phyloP scores from a whole-genome alignment of 2,888 invertebrate genomes.

The Pammene fasciana region DNA sequence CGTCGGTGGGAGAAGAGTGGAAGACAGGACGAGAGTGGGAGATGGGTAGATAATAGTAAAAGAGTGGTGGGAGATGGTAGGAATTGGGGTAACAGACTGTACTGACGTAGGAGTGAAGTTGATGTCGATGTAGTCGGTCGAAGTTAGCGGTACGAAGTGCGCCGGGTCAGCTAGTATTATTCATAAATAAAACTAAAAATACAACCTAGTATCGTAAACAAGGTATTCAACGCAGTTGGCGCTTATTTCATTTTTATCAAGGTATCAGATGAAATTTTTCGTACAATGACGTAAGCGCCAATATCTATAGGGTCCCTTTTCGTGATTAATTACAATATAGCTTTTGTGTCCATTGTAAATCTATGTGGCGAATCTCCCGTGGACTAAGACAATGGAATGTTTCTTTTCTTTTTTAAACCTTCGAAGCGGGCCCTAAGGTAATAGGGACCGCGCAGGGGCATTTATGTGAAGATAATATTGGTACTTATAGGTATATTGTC shows the following conservation, averaged over 20 bases:
- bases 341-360: neutral
- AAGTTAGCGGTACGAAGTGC: too few species aligned
- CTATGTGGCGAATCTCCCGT: neutral
- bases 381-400: slow-evolving; percentile 26
- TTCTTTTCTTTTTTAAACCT: slow-evolving; percentile 1
- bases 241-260: neutral
- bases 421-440: slow-evolving; percentile 16
- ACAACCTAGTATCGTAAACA: neutral
- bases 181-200: neutral
- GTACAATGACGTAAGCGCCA: neutral
- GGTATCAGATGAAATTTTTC: neutral
- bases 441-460: neutral
- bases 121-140: too few species aligned
- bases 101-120: too few species aligned
- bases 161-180: too few species aligned
- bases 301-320: neutral
- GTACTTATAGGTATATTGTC: neutral
- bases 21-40: too few species aligned
- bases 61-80: too few species aligned
- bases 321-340: neutral
- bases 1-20: too few species aligned
- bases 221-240: neutral
- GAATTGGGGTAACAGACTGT: too few species aligned
- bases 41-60: too few species aligned
- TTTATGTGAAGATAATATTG: neutral